Evolutionary conservation across 2,888 invertebrate species (phyloP).

Genomic region (Nemapogon koenigi): DNA sequence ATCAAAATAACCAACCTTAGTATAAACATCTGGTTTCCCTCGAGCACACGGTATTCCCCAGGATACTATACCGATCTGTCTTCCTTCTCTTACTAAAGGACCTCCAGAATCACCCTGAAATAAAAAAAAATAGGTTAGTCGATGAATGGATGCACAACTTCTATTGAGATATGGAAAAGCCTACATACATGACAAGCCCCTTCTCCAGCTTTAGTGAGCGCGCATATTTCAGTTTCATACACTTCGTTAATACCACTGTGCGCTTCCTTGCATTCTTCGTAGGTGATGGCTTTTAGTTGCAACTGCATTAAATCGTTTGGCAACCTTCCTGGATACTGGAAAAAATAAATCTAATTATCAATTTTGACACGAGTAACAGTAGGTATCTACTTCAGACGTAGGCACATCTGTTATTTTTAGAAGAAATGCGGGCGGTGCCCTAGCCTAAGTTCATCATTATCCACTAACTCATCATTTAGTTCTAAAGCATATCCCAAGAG

Average conservation of each 20-base stretch:
- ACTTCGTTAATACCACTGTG: conserved; percentile 50
- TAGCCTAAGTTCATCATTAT: too few species aligned
- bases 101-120: conserved; percentile 62
- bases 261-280: conserved; percentile 52
- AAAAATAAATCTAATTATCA: not conserved
- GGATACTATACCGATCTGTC: conserved; percentile 55
- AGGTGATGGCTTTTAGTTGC: conserved; percentile 52
- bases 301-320: conserved; percentile 59
- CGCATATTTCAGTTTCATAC: conserved; percentile 64
- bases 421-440: too few species aligned
- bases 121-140: too few species aligned
- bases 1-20: conserved; percentile 43
- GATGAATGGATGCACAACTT: too few species aligned
- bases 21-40: conserved; percentile 56
- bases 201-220: conserved; percentile 51
- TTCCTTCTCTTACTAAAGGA: conserved; percentile 50
- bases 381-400: too few species aligned
- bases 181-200: conserved; percentile 59
- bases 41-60: conserved; percentile 59
- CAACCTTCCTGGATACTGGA: conserved; percentile 42
- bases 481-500: too few species aligned
- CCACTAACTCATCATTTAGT: too few species aligned
- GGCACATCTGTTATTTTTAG: too few species aligned
- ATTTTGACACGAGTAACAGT: too few species aligned
- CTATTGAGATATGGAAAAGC: too few species aligned